phyloP scores from a whole-genome alignment of 1,140 invertebrate genomes.

The Bombus picipes region DNA sequence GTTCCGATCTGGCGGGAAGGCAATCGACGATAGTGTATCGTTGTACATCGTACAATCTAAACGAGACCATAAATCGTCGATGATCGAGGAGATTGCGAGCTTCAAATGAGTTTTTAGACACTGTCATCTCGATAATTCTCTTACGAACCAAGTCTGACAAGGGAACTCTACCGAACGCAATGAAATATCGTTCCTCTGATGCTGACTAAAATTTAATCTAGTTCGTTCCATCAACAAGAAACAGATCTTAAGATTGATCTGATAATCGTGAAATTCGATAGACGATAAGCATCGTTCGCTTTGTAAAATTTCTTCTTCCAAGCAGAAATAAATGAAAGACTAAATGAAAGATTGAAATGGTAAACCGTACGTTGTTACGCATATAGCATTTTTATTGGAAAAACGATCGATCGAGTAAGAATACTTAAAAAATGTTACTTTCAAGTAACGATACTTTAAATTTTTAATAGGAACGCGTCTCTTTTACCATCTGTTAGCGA shows the following conservation, averaged over 20 bases:
- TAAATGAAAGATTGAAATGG: too few species aligned
- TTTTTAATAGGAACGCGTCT: too few species aligned
- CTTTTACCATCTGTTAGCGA: too few species aligned
- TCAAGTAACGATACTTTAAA: too few species aligned
- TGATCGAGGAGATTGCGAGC: not conserved
- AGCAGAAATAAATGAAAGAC: too few species aligned
- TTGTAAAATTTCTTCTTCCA: too few species aligned
- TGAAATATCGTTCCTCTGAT: not conserved
- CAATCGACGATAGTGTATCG: not conserved
- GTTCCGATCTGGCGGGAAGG: not conserved
- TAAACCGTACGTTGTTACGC: accelerated
- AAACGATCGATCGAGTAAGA: too few species aligned
- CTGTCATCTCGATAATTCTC: not conserved
- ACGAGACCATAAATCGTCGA: too few species aligned
- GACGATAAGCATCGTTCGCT: not conserved
- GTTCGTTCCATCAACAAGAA: not conserved
- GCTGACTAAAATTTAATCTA: conserved; percentile 4
- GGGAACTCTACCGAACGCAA: not conserved
- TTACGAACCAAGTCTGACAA: not conserved
- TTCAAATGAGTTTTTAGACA: not conserved
- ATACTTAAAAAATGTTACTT: too few species aligned
- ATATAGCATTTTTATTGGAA: too few species aligned
- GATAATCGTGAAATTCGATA: not conserved
- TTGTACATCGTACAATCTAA: not conserved
- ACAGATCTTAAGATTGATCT: not conserved